Evolutionary conservation across 2,113 vertebrate species (phyloP), one percentile per base, ranked within the genome.

Genomic region (Odobenus rosmarus): DNA sequence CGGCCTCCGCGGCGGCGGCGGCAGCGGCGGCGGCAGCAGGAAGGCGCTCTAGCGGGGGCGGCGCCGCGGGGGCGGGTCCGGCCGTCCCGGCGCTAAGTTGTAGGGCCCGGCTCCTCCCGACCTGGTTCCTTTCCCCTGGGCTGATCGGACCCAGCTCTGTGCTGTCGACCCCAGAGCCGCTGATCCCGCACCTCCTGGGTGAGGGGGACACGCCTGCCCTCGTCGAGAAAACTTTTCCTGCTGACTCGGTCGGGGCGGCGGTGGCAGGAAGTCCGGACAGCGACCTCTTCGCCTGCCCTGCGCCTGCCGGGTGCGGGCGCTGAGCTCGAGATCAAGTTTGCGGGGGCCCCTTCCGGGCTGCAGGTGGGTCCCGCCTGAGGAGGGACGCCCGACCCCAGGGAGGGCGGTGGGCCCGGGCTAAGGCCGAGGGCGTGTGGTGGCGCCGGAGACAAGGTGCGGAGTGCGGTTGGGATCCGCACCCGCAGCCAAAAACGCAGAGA

Each of bases 201-300:
- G 96, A 36, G 82, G 93, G 95, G 96, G 93, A 97, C 97, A 92
- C 96, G 95, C 72, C 69, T 88, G 81, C 91, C 95, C 85, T 90
- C 9, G 72, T 80, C 64, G 49, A 93, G 96, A 96, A 98, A 98
- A 98, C 98, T 98, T 98, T 98, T 98, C 96, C 92, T 97, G 94
- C 94, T 77, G 88, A 79, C 95, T 93, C 23, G 4, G 90, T 77
- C 59, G 76, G 88, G 97, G 90, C 72, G 94, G 95, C 55, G 10
- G 93, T 49, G 95, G 95, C 96, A 93, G 97, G 97, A 97, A 97
- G 96, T 97, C 83, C 55, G 67, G 89, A 64, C 67, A 10, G 86
- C 77, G 67, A 91, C 91, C 82, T 88, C 81, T 72, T 26, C 19
- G 81, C 85, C 57, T 0, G 90, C 71, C 31, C 51, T 31, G 77